Evolutionary conservation across 2,797 vertebrate species (phyloP).

Genomic region (Okamejei kenojei): DNA sequence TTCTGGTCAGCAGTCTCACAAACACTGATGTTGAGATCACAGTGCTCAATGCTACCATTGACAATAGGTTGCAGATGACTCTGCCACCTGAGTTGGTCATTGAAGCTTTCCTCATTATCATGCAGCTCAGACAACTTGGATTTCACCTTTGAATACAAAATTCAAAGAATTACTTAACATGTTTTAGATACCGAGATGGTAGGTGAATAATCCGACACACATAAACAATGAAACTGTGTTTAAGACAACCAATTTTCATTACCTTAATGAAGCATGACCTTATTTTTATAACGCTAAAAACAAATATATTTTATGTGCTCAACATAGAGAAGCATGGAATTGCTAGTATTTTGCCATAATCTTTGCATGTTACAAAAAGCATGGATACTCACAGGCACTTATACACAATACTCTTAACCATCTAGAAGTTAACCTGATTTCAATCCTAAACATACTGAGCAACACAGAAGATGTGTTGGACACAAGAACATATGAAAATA

Average conservation of each 20-base stretch:
- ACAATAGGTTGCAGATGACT: conserved; percentile 73
- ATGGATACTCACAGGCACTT: neutral
- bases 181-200: neutral
- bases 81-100: conserved; percentile 74
- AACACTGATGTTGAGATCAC: conserved; percentile 62
- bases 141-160: conserved; percentile 66
- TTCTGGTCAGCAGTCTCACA: conserved; percentile 65
- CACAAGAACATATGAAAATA: neutral
- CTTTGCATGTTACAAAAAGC: neutral
- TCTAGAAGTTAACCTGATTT: conserved; percentile 14
- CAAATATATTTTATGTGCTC: neutral
- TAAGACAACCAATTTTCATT: neutral
- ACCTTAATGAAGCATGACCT: neutral
- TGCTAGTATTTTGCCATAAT: neutral
- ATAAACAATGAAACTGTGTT: neutral
- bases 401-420: conserved; percentile 22
- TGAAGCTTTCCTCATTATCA: conserved; percentile 68
- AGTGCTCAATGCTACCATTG: conserved; percentile 67
- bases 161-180: neutral
- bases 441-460: neutral
- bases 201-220: neutral
- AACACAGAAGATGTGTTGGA: neutral
- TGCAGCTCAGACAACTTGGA: conserved; percentile 77
- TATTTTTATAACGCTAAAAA: neutral
- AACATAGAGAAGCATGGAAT: neutral